These are phyloP conservation scores for Myotis daubentonii DNA, from an alignment of 2,797 vertebrate genomes.

Conservation along the genomic window DNA sequence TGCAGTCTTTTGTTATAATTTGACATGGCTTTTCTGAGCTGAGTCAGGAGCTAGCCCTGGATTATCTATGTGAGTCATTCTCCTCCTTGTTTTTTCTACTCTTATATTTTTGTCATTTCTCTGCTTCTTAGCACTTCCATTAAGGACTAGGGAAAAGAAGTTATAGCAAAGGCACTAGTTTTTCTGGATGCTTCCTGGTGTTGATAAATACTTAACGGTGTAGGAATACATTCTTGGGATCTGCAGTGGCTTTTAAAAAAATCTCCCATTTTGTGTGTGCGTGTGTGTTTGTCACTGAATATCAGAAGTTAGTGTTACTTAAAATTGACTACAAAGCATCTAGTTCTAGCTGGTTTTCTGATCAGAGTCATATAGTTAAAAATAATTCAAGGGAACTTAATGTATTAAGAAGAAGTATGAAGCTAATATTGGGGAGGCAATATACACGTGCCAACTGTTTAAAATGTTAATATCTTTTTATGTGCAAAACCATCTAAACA, in stretches of 20 bases:
- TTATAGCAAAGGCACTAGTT: not conserved
- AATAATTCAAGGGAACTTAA: constrained; percentile 31
- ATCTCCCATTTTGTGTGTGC: not conserved
- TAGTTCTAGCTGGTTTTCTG: not conserved
- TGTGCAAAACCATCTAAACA: not conserved
- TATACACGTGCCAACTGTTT: not conserved
- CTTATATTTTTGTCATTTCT: constrained; percentile 1
- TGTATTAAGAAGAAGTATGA: constrained; percentile 14
- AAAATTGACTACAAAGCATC: not conserved
- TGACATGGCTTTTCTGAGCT: not conserved
- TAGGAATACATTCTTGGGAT: constrained; percentile 14
- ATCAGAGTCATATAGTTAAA: not conserved
- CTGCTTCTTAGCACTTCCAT: not conserved
- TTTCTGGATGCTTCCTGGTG: not conserved
- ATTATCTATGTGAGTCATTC: not conserved
- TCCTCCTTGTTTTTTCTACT: not conserved
- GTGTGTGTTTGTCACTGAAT: not conserved
- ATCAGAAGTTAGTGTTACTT: not conserved
- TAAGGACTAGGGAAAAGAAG: not conserved
- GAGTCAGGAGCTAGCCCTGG: not conserved
- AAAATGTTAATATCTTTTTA: not conserved
- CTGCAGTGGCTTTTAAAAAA: not conserved
- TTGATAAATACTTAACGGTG: not conserved
- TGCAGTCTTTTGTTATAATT: not conserved
- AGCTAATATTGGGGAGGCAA: not conserved